Conservation (phyloP, 1,140 invertebrate genomes). For the Drosophila kikkawai region DNA sequence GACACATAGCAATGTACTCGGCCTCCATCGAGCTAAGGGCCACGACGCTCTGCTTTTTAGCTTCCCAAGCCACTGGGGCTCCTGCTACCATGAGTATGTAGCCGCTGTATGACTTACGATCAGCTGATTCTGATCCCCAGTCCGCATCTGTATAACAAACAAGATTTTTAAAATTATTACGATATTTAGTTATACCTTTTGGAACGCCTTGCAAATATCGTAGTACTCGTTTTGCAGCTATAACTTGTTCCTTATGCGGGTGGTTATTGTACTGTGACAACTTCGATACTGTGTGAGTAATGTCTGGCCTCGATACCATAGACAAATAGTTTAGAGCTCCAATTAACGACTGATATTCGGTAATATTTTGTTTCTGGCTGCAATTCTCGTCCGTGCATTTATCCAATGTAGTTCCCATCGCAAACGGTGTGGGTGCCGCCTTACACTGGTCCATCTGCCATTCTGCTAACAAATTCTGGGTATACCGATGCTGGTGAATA, state of each 20-base stretch:
- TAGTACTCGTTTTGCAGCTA: too few species aligned
- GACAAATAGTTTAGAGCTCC: constrained; percentile 12
- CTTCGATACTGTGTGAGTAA: not conserved
- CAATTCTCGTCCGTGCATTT: not conserved
- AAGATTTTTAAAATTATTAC: not conserved
- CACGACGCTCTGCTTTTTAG: not conserved
- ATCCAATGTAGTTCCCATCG: not conserved
- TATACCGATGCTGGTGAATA: too few species aligned
- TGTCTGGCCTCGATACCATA: constrained; percentile 45
- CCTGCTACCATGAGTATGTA: constrained; percentile 5
- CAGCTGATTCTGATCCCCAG: constrained; percentile 3
- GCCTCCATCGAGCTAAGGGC: not conserved
- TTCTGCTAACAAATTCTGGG: not conserved
- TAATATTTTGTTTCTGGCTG: not conserved
- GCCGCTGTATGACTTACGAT: not conserved
- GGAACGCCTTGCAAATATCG: too few species aligned
- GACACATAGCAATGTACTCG: too few species aligned
- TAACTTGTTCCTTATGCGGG: too few species aligned
- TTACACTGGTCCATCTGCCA: not conserved
- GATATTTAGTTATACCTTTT: not conserved
- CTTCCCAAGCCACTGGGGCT: not conserved
- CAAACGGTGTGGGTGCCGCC: not conserved
- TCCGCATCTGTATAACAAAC: not conserved
- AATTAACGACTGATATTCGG: not conserved
- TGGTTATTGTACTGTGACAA: not conserved